Conservation (phyloP, 2,888 invertebrate species). For the Nowickia ferox region DNA sequence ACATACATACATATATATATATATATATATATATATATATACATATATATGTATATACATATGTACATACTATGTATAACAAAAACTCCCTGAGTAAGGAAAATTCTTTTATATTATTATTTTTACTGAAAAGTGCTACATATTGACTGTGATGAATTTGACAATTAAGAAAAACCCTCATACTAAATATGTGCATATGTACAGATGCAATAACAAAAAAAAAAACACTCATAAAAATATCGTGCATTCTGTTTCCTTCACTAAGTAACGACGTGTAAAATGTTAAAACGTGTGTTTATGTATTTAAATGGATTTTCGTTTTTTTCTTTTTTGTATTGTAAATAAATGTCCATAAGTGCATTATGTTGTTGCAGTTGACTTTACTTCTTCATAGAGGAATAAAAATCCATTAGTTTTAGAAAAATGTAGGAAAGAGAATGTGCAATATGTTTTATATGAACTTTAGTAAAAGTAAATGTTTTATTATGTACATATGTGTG, state of each 20-base stretch:
- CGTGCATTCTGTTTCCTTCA: neutral
- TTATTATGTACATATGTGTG: constrained; percentile 3
- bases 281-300: constrained; percentile 61
- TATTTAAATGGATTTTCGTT: constrained; percentile 38
- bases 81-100: constrained; percentile 43
- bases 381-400: constrained; percentile 52
- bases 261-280: constrained; percentile 11
- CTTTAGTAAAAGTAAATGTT: constrained; percentile 7
- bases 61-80: too few species aligned
- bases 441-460: neutral
- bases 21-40: too few species aligned
- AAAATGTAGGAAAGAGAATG: constrained; percentile 47
- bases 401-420: constrained; percentile 62
- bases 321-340: neutral
- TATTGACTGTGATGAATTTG: constrained; percentile 32
- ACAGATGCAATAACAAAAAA: constrained; percentile 17
- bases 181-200: neutral
- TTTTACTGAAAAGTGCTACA: constrained; percentile 21
- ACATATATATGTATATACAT: too few species aligned
- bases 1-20: too few species aligned
- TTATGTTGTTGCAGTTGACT: constrained; percentile 38
- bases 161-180: constrained; percentile 50
- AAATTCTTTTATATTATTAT: neutral
- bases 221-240: neutral
- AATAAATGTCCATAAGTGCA: constrained; percentile 31